A percentile compares a stretch with the other conserved stretches of the same genome.
phyloP scores from a whole-genome alignment of 2,888 invertebrate genomes.

The Aphelenchoides bicaudatus region DNA sequence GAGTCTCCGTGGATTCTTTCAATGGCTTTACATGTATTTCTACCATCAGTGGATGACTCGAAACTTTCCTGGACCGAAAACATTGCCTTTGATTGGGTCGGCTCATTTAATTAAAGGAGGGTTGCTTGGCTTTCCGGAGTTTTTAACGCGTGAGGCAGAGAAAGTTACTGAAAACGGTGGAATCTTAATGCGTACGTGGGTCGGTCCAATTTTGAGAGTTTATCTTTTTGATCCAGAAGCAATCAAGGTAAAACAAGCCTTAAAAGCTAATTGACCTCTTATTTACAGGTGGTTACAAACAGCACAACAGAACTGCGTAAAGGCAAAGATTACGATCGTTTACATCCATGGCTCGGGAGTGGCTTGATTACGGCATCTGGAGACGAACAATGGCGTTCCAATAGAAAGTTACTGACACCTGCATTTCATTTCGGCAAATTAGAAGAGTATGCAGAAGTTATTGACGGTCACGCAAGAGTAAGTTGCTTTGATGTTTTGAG shows the following conservation, averaged over 20 bases:
- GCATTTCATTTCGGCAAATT: slow-evolving; percentile 20
- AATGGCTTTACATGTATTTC: no score
- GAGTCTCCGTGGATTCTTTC: no score
- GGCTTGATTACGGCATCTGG: slow-evolving; percentile 56
- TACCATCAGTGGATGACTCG: background rate
- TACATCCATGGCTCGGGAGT: slow-evolving; percentile 64
- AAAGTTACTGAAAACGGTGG: background rate
- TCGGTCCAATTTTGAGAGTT: background rate
- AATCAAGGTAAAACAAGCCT: background rate
- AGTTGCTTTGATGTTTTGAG: slow-evolving; percentile 61
- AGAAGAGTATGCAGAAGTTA: slow-evolving; percentile 12
- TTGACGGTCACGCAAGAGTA: slow-evolving; percentile 19
- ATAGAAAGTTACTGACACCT: slow-evolving; percentile 20
- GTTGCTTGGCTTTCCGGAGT: background rate
- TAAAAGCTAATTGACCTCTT: background rate
- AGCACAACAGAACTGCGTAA: slow-evolving; percentile 59
- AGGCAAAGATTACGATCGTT: slow-evolving; percentile 61
- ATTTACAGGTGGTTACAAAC: slow-evolving; percentile 45
- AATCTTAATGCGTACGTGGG: background rate
- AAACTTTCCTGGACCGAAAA: slow-evolving; percentile 6
- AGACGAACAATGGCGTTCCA: slow-evolving; percentile 9
- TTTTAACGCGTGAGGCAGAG: slow-evolving; percentile 9
- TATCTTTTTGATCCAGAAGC: background rate
- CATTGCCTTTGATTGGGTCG: background rate
- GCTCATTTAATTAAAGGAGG: background rate